Evolutionary conservation across 2,888 invertebrate species (phyloP), one percentile per base, ranked within the genome.

Genomic region (Luffia ferchaultella): DNA sequence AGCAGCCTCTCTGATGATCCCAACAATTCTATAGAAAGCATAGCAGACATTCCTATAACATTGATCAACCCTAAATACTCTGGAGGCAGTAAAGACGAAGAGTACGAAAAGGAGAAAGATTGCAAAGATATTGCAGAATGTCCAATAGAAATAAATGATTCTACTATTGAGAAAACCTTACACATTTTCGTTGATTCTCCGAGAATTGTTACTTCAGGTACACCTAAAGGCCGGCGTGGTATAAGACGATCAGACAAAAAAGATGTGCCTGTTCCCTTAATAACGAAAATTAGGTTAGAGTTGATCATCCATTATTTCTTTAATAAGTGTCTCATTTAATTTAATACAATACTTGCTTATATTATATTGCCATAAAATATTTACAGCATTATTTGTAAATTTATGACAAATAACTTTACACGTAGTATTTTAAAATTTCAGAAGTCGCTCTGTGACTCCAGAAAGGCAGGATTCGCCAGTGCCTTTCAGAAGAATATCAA

Each of bases 1-100:
- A 82, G 82, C 59, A 80, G 80, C 49, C 62, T 82, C 1, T 76
- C 79, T 0, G 82, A 80, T 2, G 82, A 83, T 41, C 78, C 77
- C 0, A 80, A 76, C 60, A 70, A 73, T 0, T 78, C 82, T 0
- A 64, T 82, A 51, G 83, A 83, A 46, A 82, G 82, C 55, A 79
- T 83, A 45, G 83, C 82, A 0, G 83, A 83, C 53, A 76, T 82
- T 2, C 76, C 83, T 0, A 55, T 80, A 2, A 80, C 79, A 0
- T 63, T 82, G 0, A 67, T 82, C 50, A 82, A 80, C 60, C 76
- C 78, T 0, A 67, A 72, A 0, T 78, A 77, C 52, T 63, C 69
- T 0, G 68, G 69, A 0, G 65, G 65, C 18, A 19, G 12, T 50
- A 49, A 16, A 52, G 51, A 1, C 46, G 20, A 43, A 46, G 50